Base-by-base conservation (phyloP, 2,797 vertebrate species). In the Sebastes vulpes region DNA sequence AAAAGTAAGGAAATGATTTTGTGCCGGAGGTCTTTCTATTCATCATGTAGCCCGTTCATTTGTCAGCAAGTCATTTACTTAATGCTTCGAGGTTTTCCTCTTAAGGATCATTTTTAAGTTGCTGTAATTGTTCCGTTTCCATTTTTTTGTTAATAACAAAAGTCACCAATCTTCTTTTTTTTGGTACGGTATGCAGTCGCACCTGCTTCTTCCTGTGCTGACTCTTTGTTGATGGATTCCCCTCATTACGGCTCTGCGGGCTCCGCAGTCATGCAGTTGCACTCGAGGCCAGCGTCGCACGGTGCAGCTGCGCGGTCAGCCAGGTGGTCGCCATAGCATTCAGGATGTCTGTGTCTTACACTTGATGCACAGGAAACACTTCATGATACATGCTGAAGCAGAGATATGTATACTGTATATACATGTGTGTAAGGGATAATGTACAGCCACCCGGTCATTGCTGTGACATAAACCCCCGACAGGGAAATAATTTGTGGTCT, bases 221-320 rank as follows among this genome's bases (percentile, higher is more conserved):
- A 92, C 84, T 72, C 81, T 79, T 59, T 91, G 91, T 90, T 95
- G 91, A 93, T 93, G 85, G 89, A 93, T 91, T 90, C 79, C 79
- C 82, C 90, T 89, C 87, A 91, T 91, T 92, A 92, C 0, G 5
- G 69, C 92, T 85, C 89, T 38, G 83, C 85, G 67, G 87, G 89
- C 75, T 80, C 72, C 46, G 8, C 75, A 72, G 83, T 81, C 87
- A 87, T 9, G 63, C 86, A 84, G 90, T 86, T 79, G 66, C 78
- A 81, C 71, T 86, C 68, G 23, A 72, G 84, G 82, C 65, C 83
- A 61, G 73, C 65, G 66, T 88, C 58, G 35, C 79, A 9, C 54
- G 3, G 54, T 54, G 81, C 90, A 94, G 94, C 93, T 94, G 93
- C 89, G 60, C 16, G 21, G 79, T 80, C 87, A 73, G 54, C 84